Conservation (phyloP, 2,113 vertebrate species). For the Mustela nigripes region DNA sequence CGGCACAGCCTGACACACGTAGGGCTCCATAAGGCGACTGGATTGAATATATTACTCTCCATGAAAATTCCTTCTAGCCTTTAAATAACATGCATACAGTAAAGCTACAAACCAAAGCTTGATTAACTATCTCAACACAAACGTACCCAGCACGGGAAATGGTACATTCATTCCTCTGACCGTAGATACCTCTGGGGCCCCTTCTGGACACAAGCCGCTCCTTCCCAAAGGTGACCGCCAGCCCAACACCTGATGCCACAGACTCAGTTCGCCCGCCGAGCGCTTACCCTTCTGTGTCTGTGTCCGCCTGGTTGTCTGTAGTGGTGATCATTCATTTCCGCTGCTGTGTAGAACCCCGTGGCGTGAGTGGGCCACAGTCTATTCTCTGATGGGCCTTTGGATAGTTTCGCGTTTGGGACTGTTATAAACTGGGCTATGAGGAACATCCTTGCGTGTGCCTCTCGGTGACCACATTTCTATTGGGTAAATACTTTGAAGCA, state of each 20-base stretch:
- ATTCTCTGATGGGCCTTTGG: background rate
- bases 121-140: background rate
- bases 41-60: rapidly evolving
- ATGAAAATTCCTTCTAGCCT: background rate
- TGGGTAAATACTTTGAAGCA: background rate
- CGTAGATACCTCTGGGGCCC: rapidly evolving
- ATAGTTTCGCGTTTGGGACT: background rate
- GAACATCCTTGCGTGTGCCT: rapidly evolving
- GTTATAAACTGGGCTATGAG: too few species aligned
- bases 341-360: rapidly evolving
- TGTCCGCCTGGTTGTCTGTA: rapidly evolving
- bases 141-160: background rate
- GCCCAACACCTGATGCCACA: rapidly evolving
- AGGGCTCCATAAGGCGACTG: background rate
- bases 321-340: rapidly evolving
- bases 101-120: background rate
- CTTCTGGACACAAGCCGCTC: background rate
- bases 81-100: rapidly evolving
- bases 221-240: background rate
- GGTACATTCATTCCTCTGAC: rapidly evolving
- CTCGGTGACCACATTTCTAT: background rate
- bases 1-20: rapidly evolving
- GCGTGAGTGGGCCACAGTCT: too few species aligned
- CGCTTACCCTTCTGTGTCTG: background rate
- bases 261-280: background rate